A percentile compares a stretch with the other conserved stretches of the same genome.
These are phyloP conservation scores for Ascidia mentula DNA, from an alignment of 23 tunicate species.

Conservation along the genomic window DNA sequence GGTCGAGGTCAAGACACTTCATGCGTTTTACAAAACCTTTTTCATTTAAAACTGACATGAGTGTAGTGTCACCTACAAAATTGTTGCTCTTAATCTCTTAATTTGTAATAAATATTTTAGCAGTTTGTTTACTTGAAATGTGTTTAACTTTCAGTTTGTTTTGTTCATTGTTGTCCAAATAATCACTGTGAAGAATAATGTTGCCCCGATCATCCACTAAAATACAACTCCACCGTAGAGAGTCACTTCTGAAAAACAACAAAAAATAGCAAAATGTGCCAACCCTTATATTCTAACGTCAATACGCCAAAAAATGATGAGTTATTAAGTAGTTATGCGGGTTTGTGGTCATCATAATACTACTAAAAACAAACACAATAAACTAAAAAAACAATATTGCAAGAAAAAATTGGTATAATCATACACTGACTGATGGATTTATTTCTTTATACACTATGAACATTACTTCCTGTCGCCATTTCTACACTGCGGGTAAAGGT, in stretches of 20 bases:
- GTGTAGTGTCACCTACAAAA: background rate
- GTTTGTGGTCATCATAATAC: too few species aligned
- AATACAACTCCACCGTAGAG: constrained; percentile 16
- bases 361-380: too few species aligned
- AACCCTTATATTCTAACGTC: too few species aligned
- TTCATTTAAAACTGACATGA: background rate
- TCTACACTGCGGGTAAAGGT: constrained; percentile 36
- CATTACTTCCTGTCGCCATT: background rate
- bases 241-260: too few species aligned
- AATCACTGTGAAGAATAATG: constrained; percentile 16
- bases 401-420: too few species aligned
- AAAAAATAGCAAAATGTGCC: too few species aligned
- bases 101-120: too few species aligned
- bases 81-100: background rate
- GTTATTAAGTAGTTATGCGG: too few species aligned
- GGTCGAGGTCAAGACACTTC: constrained; percentile 8
- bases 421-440: too few species aligned
- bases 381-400: too few species aligned
- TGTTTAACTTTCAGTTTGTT: background rate
- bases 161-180: constrained; percentile 15
- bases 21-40: background rate
- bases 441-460: too few species aligned
- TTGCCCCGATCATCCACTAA: constrained; percentile 20
- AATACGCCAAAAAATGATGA: too few species aligned
- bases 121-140: background rate